phyloP scores from a whole-genome alignment of 2,888 invertebrate genomes.

The Parnassius smintheus region DNA sequence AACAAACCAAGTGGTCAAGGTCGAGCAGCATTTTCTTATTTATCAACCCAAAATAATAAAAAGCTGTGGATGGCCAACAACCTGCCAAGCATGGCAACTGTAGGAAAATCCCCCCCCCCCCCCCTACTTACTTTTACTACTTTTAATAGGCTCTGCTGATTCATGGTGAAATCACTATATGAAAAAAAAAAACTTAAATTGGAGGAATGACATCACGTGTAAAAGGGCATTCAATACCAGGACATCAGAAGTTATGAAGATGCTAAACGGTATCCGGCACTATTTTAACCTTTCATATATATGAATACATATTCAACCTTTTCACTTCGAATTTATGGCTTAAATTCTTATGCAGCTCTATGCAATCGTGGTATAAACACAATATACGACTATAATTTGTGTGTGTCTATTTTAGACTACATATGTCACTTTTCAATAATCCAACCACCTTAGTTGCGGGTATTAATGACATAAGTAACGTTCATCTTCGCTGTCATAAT shows the following conservation, averaged over 20 bases:
- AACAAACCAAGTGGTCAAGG: too few relatives aligned
- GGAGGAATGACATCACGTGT: conserved; percentile 62
- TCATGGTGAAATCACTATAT: too few relatives aligned
- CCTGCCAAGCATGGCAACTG: too few relatives aligned
- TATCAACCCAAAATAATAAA: too few relatives aligned
- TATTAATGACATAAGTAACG: not conserved
- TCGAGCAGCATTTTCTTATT: too few relatives aligned
- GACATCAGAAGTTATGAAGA: conserved; percentile 46
- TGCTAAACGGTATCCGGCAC: conserved; percentile 13
- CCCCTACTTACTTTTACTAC: too few relatives aligned
- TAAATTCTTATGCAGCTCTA: conserved; percentile 3
- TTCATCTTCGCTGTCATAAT: too few relatives aligned
- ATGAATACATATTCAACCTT: conserved; percentile 17
- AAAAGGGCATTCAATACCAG: conserved; percentile 64
- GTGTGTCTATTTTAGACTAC: not conserved
- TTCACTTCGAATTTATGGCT: not conserved
- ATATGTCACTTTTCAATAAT: not conserved
- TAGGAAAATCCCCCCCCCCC: too few relatives aligned
- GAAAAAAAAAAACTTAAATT: too few relatives aligned
- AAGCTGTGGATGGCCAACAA: too few relatives aligned
- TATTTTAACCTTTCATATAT: too few relatives aligned
- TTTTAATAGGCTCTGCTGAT: too few relatives aligned
- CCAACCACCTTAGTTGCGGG: not conserved
- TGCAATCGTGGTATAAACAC: not conserved
- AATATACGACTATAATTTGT: not conserved